Base-by-base conservation (phyloP, 92 coral and sea anemone species). In the Zoanthus sansibaricus region DNA sequence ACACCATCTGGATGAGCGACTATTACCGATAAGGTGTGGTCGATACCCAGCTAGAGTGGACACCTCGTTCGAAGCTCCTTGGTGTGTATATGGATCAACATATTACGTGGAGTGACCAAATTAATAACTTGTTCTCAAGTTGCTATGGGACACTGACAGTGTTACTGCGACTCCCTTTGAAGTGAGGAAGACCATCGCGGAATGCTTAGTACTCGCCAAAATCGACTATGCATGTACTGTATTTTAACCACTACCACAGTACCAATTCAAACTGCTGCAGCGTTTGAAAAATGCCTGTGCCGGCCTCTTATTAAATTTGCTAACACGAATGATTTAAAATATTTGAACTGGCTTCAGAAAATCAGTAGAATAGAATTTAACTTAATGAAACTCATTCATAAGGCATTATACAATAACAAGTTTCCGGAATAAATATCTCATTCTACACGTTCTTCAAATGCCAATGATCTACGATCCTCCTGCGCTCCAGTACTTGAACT, bases 131-230 rank as follows among this genome's bases (percentile, higher is more conserved):
- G 71, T 25, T 67, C 33, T 67, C 71, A 32, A 67, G 33, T 6
- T 66, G 80, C 61, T 78, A 72, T 17, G 89, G 80, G 77, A 86
- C 71, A 51, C 52, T 78, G 44, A 59, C 79, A 16, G 89, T 89
- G 18, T 86, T 86, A 66, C 77, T 82, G 25, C 86, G 82, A 31
- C 88, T 82, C 25, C 25, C 25, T n/a, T 76, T 75, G 47, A 76
- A 14, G 75, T 47, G 49, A 79, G 90, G 83, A 86, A 79, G 25
- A 66, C 61, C 9, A 62, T 90, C 6, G 92, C 78, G 21, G 92
- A 80, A 52, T 79, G 92, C 25, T 48, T 79, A 86, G 83, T 79
- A 32, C 25, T 25, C 0, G 25, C 25, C 25, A 25, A 25, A 25
- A 25, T 25, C 25, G 25, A 25, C 25, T 25, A 87, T 86, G 33